phyloP scores from a whole-genome alignment of 2,888 invertebrate species.

The Amphipoea lucens region DNA sequence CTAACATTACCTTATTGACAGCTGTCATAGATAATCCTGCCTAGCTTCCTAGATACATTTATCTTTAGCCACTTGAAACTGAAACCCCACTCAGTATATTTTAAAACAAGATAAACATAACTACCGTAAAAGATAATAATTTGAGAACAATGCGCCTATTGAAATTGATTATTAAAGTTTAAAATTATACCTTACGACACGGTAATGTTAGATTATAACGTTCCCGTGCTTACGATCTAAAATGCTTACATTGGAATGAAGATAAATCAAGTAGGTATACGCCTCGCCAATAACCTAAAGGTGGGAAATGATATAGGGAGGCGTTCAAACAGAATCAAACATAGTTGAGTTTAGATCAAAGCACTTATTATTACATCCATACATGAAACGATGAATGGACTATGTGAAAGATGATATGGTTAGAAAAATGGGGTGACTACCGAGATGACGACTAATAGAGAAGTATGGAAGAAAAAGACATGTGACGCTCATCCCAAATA shows the following conservation, averaged over 20 bases:
- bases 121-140: slow-evolving; percentile 1
- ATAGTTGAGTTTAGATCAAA: neutral
- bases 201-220: no score
- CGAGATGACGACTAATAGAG: neutral
- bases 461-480: neutral
- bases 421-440: neutral
- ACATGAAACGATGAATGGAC: neutral
- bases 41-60: slow-evolving; percentile 26
- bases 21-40: slow-evolving; percentile 30
- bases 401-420: neutral
- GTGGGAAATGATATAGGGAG: neutral
- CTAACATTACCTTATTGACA: slow-evolving; percentile 26
- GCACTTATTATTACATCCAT: neutral
- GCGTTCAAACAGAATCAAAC: neutral
- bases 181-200: no score
- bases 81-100: neutral
- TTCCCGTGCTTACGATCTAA: no score
- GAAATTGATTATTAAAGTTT: no score
- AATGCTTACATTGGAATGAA: neutral
- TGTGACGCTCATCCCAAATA: neutral
- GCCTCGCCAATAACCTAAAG: neutral
- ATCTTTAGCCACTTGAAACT: slow-evolving; percentile 32
- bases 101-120: neutral
- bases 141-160: neutral
- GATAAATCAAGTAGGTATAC: neutral